A percentile compares a stretch with the other conserved stretches of the same genome.
phyloP scores from a whole-genome alignment of 2,113 vertebrate species.

The Ptilorrhoa leucosticta region DNA sequence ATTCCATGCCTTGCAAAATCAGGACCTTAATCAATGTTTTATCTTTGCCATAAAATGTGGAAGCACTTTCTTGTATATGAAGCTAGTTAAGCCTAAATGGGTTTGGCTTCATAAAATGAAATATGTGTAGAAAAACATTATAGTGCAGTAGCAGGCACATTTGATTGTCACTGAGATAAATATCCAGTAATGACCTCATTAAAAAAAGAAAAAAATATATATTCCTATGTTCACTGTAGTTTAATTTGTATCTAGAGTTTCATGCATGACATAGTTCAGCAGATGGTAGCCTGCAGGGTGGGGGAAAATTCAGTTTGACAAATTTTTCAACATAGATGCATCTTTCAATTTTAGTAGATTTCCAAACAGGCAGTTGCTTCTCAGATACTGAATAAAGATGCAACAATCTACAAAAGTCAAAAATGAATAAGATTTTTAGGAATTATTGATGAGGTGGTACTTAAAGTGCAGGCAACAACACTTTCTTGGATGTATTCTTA shows the following conservation, averaged over 20 bases:
- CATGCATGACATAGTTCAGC: neutral
- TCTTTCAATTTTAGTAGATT: neutral
- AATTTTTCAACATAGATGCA: neutral
- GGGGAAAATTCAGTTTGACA: neutral
- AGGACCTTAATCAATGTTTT: neutral
- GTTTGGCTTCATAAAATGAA: neutral
- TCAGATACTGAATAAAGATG: neutral
- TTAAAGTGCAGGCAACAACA: neutral
- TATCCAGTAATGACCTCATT: neutral
- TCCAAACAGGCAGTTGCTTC: neutral
- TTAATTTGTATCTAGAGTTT: neutral
- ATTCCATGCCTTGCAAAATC: neutral
- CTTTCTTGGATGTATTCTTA: neutral
- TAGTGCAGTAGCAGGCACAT: neutral
- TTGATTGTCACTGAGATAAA: neutral
- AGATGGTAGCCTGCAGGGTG: conserved; percentile 13
- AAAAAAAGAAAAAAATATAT: neutral
- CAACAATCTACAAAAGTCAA: neutral
- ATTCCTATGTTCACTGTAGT: neutral
- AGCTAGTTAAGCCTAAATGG: neutral
- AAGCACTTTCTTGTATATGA: neutral
- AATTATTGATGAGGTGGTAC: neutral
- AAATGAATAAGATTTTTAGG: neutral
- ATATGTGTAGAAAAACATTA: neutral
- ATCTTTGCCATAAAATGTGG: neutral